Conservation (phyloP, 2,113 vertebrate species). For the Corythoichthys intestinalis region DNA sequence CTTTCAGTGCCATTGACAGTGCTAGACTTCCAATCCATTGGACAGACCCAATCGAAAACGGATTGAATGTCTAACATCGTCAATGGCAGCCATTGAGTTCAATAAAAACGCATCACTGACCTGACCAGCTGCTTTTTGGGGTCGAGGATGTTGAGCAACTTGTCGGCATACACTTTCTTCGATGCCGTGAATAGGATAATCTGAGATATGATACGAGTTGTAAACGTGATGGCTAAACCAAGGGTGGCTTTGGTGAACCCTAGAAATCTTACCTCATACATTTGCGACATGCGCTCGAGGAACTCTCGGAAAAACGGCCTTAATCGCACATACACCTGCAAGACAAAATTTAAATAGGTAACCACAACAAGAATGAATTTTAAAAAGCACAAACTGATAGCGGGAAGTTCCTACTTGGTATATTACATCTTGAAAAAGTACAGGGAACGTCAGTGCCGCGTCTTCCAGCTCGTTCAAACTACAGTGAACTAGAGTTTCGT, state of each 20-base stretch:
- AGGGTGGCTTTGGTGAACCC: not conserved
- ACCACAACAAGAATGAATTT: not conserved
- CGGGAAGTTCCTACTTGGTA: slow-evolving; percentile 84
- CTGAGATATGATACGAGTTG: slow-evolving; percentile 59
- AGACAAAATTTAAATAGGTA: not conserved
- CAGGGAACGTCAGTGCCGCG: slow-evolving; percentile 96
- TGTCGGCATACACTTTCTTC: slow-evolving; percentile 99
- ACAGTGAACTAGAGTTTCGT: slow-evolving; percentile 98
- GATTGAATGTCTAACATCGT: no score
- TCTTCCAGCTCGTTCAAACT: slow-evolving; percentile 98
- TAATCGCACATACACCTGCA: slow-evolving; percentile 94
- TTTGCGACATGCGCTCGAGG: slow-evolving; percentile 96
- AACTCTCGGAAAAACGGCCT: slow-evolving; percentile 98
- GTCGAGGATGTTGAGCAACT: slow-evolving; percentile 97
- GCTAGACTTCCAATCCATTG: no score
- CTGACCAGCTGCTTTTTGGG: slow-evolving; percentile 97
- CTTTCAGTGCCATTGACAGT: no score
- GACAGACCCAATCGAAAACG: no score
- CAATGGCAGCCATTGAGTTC: no score
- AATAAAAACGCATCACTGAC: slow-evolving; percentile 64
- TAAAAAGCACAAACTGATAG: not conserved
- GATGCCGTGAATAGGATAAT: slow-evolving; percentile 99
- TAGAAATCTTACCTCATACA: slow-evolving; percentile 86
- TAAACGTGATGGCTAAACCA: not conserved
- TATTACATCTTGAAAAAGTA: slow-evolving; percentile 98